Evolutionary conservation across 2,113 vertebrate species (phyloP).

Genomic region (Lagopus muta): DNA sequence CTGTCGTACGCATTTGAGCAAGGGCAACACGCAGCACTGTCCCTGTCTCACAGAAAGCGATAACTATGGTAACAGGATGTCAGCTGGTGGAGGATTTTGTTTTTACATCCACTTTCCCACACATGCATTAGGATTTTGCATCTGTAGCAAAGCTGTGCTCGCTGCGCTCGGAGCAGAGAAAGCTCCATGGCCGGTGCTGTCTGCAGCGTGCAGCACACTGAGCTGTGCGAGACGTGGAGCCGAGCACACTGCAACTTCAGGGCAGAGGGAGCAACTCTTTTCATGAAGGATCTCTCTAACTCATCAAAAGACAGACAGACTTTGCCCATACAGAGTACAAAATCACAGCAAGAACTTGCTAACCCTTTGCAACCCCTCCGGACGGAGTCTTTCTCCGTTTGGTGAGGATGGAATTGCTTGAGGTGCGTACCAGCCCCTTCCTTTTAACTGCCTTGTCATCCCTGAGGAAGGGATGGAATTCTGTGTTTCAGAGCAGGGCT

Average conservation of each 20-base stretch:
- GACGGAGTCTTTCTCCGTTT: neutral
- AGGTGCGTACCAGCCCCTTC: neutral
- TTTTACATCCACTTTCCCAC: neutral
- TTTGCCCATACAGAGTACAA: neutral
- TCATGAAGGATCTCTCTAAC: neutral
- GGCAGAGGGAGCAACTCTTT: neutral
- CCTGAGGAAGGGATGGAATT: neutral
- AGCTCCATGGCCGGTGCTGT: neutral
- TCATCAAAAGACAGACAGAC: neutral
- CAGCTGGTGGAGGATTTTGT: neutral
- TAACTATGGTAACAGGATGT: neutral
- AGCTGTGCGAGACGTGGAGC: neutral
- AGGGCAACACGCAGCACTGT: neutral
- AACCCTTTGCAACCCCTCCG: slow-evolving; percentile 14
- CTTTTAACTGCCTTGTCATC: neutral
- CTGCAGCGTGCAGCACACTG: accelerated
- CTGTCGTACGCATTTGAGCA: neutral
- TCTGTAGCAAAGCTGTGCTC: neutral
- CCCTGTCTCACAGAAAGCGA: neutral
- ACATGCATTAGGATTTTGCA: neutral
- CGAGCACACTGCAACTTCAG: neutral
- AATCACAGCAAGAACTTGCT: slow-evolving; percentile 51
- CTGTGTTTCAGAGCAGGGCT: neutral
- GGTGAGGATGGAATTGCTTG: neutral
- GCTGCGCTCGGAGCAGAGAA: neutral